Evolutionary conservation across 1,140 invertebrate genomes (phyloP).

Genomic region (Trichonephila inaurata): DNA sequence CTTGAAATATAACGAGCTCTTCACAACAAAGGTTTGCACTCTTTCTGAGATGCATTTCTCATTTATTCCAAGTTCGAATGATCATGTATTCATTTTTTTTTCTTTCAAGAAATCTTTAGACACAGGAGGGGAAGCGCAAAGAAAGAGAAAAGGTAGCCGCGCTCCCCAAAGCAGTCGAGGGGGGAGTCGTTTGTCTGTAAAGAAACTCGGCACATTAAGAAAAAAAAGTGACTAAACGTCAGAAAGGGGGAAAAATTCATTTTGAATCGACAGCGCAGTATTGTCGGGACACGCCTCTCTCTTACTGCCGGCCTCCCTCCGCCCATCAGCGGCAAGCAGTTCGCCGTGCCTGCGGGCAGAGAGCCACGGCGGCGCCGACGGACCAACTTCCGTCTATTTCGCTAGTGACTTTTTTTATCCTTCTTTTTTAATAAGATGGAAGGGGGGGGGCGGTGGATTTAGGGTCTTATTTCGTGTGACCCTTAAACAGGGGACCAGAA

Average conservation of each 20-base stretch:
- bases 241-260: slow-evolving; percentile 48
- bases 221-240: slow-evolving; percentile 18
- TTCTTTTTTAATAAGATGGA: slow-evolving; percentile 53
- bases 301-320: slow-evolving; percentile 54
- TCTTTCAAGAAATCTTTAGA: slow-evolving; percentile 5
- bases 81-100: slow-evolving; percentile 1
- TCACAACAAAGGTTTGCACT: neutral
- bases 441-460: neutral
- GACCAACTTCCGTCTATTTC: slow-evolving; percentile 59
- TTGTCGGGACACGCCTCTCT: slow-evolving; percentile 53
- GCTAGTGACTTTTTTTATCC: slow-evolving; percentile 10
- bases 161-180: neutral
- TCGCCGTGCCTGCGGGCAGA: slow-evolving; percentile 63
- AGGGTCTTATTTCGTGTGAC: slow-evolving; percentile 51
- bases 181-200: slow-evolving; percentile 20
- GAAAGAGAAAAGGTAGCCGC: slow-evolving; percentile 3
- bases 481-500: slow-evolving; percentile 46
- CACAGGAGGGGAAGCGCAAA: neutral
- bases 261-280: slow-evolving; percentile 50
- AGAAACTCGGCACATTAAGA: slow-evolving; percentile 26
- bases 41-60: neutral
- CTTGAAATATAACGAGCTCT: neutral
- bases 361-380: slow-evolving; percentile 65
- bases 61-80: neutral
- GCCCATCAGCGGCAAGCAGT: slow-evolving; percentile 53